Percentiles rank a stretch among this genome's conserved stretches.
These are phyloP conservation scores for Antitype chi DNA, from an alignment of 2,888 invertebrate species.

Conservation along the genomic window DNA sequence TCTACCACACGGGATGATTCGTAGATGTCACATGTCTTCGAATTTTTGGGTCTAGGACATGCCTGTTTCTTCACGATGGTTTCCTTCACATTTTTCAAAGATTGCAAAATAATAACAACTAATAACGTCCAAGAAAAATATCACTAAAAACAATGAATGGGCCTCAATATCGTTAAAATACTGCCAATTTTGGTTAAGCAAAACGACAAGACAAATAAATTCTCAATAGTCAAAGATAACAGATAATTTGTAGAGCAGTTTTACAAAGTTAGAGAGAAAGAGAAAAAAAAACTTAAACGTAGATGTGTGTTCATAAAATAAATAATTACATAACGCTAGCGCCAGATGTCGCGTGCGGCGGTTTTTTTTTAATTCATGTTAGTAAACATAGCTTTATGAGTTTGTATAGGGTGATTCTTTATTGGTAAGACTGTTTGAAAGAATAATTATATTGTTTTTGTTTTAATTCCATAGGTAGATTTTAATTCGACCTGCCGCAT, in stretches of 20 bases:
- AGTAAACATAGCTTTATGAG: constrained; percentile 85
- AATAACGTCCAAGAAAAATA: too few species aligned
- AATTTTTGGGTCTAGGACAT: too few species aligned
- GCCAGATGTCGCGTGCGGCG: constrained; percentile 85
- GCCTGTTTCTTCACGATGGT: too few species aligned
- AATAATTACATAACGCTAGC: constrained; percentile 84
- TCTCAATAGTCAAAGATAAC: background rate
- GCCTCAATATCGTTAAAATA: too few species aligned
- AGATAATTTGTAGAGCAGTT: constrained; percentile 36
- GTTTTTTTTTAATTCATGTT: constrained; percentile 82
- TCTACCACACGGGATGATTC: too few species aligned
- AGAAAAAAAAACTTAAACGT: constrained; percentile 53
- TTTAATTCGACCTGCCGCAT: too few species aligned
- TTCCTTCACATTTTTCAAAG: too few species aligned
- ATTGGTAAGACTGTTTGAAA: constrained; percentile 4
- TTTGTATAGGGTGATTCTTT: constrained; percentile 74
- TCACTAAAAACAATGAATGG: too few species aligned
- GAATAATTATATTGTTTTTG: background rate
- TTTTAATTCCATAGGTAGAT: background rate
- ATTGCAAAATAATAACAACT: too few species aligned
- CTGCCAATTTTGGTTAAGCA: too few species aligned
- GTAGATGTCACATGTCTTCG: too few species aligned
- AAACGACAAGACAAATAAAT: background rate
- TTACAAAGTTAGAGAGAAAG: constrained; percentile 28
- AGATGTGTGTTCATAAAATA: constrained; percentile 77